Conservation (phyloP, 2,113 vertebrate genomes). For the Megaceryle maxima region DNA sequence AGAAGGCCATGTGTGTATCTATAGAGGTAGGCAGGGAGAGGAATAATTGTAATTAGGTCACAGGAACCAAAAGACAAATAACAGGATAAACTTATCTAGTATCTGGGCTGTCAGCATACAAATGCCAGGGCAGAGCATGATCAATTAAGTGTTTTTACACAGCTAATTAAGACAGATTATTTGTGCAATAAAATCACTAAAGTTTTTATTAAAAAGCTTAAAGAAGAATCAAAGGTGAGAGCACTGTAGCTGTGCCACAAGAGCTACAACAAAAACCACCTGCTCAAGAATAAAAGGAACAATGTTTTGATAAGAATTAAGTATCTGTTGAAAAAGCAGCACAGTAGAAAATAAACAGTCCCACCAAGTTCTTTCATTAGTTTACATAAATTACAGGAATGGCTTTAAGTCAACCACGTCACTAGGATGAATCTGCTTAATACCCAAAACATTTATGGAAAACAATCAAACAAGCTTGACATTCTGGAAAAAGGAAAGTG, state of each 20-base stretch:
- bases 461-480: not conserved
- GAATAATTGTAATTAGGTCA: conserved; percentile 45
- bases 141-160: conserved; percentile 3
- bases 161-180: not conserved
- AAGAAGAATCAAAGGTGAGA: not conserved
- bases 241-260: not conserved
- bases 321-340: not conserved
- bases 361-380: conserved; percentile 5
- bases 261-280: not conserved
- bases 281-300: not conserved
- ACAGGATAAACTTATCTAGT: conserved; percentile 46
- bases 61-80: conserved; percentile 29
- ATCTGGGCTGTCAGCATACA: not conserved
- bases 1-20: not conserved
- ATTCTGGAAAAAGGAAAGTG: not conserved
- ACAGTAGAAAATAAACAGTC: not conserved
- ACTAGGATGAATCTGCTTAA: conserved; percentile 43
- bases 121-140: not conserved
- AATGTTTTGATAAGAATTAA: not conserved
- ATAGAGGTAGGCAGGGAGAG: not conserved
- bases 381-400: not conserved
- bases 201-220: not conserved
- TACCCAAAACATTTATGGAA: conserved; percentile 38
- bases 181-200: not conserved
- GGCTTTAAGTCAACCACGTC: conserved; percentile 33